Conservation (phyloP, 2,113 vertebrate species). For the Neogobius melanostomus region DNA sequence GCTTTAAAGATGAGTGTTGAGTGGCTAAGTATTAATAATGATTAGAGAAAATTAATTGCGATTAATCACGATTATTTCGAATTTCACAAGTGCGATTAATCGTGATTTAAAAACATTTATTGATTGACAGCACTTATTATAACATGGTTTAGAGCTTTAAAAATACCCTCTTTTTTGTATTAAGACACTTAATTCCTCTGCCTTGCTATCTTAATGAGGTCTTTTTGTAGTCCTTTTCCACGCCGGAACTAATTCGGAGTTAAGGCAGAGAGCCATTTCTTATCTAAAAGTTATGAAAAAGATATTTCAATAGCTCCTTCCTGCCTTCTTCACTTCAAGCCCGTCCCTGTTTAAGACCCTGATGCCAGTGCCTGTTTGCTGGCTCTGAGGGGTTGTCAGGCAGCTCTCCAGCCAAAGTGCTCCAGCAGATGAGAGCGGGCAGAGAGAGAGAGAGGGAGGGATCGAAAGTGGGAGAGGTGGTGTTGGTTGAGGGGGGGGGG, state of each 20-base stretch:
- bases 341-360: conserved; percentile 13
- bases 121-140: too few species aligned
- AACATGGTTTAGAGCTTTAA: too few species aligned
- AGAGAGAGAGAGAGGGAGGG: neutral
- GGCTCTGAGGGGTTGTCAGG: conserved; percentile 48
- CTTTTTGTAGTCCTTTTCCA: neutral
- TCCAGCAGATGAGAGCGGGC: conserved; percentile 46
- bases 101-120: too few species aligned
- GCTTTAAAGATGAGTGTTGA: too few species aligned
- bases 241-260: neutral
- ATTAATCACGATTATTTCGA: too few species aligned
- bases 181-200: neutral
- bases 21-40: too few species aligned
- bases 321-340: neutral
- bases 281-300: neutral
- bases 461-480: too few species aligned
- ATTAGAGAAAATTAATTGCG: too few species aligned
- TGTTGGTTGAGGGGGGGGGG: conserved; percentile 11
- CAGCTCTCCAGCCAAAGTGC: conserved; percentile 34
- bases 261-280: neutral
- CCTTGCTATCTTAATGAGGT: neutral
- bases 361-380: conserved; percentile 38
- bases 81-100: too few species aligned
- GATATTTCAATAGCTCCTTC: neutral
- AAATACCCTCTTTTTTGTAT: neutral